Evolutionary conservation across 2,888 invertebrate species (phyloP).

Genomic region (Synanthedon formicaeformis): DNA sequence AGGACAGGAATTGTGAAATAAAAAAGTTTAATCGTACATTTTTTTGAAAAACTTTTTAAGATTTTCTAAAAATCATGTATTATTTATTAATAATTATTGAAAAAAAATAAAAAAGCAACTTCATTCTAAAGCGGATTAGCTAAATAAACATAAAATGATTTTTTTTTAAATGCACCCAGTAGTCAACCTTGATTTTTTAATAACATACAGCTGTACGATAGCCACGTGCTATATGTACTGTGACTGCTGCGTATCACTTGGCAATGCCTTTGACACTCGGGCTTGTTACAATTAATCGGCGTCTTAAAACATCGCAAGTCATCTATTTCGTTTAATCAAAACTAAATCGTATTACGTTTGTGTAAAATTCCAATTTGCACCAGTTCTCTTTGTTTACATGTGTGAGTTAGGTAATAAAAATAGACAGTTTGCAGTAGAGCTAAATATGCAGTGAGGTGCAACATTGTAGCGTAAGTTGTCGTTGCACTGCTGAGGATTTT

Average conservation of each 20-base stretch:
- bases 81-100: too few species aligned
- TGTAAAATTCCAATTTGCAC: neutral
- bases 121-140: too few species aligned
- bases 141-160: too few species aligned
- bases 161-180: too few species aligned
- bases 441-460: slow-evolving; percentile 38
- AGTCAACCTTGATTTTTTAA: too few species aligned
- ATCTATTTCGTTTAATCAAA: neutral
- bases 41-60: too few species aligned
- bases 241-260: slow-evolving; percentile 19
- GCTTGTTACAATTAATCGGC: slow-evolving; percentile 8
- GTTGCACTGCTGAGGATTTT: slow-evolving; percentile 25
- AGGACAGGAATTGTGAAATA: too few species aligned
- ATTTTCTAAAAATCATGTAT: too few species aligned
- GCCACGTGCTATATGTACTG: too few species aligned
- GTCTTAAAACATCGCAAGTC: neutral
- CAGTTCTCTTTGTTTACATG: slow-evolving; percentile 6
- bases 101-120: too few species aligned
- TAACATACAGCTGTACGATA: too few species aligned
- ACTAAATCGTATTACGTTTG: slow-evolving; percentile 4
- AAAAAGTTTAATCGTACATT: too few species aligned
- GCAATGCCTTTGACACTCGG: slow-evolving; percentile 27
- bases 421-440: slow-evolving; percentile 36
- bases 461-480: slow-evolving; percentile 41
- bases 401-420: slow-evolving; percentile 29